Base-by-base conservation (phyloP, 2,797 vertebrate species). In the Bovichtus diacanthus region DNA sequence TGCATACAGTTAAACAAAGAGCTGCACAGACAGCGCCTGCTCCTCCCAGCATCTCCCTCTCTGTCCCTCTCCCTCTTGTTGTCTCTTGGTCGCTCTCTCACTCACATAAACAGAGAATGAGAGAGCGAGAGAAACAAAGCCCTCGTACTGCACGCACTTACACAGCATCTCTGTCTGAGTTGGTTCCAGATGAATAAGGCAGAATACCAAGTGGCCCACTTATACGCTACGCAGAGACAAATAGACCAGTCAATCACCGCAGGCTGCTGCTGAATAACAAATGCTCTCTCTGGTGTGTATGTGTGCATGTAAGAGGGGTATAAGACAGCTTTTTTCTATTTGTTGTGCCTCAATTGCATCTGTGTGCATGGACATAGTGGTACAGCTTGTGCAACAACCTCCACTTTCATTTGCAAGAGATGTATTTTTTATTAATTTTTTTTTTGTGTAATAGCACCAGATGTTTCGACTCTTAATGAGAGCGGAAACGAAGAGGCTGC, bases 231-330 rank as follows among this genome's bases (percentile, higher is more conserved):
- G 70, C 90, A 83, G 84, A 91, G 89, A 93, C 90, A 93, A 93
- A 93, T 91, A 88, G 90, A 92, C 92, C 92, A 93, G 92, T 94
- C 94, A 93, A 92, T 93, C 93, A 93, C 88, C 58, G 81, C 86
- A 18, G 84, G 84, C 88, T 85, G 83, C 79, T 73, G 74, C 78
- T 65, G 92, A 93, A 93, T 93, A 90, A 88, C 88, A 93, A 92
- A 90, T 71, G 77, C 80, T 87, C 31, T 78, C 76, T 78, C 75
- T 59, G 61, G 78, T 76, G 65, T 70, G 59, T 69, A 63, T 72
- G 62, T 53, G 58, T 36, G 73, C 53, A 27, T 64, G 68, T 66
- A 34, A 34, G 31, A 34, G 34, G 1, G 31, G 38, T 70, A 49
- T 25, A 53, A 69, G 43, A 71, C 71, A 41, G 72, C 41, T 43